Percentiles rank a stretch among this genome's conserved stretches.
Conservation (phyloP, 2,888 invertebrate species). For the Tridacna crocea region DNA sequence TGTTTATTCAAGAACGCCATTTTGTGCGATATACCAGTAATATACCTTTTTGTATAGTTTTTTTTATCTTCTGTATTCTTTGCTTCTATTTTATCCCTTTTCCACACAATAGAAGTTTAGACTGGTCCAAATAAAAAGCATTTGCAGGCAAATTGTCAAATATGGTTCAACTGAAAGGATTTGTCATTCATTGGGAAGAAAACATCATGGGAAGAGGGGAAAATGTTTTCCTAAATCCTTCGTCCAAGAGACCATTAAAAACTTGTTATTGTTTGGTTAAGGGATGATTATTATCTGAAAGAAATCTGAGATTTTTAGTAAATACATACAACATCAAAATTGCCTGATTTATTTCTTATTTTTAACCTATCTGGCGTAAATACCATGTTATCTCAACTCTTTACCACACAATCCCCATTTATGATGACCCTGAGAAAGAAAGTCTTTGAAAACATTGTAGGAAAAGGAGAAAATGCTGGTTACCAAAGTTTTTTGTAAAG, state of each 20-base stretch:
- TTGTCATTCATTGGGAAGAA: background rate
- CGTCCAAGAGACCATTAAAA: background rate
- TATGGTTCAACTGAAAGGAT: background rate
- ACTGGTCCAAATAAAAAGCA: too few species aligned
- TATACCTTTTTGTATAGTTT: background rate
- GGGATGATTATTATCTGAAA: constrained; percentile 1
- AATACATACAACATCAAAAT: constrained; percentile 19
- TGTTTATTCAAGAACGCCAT: too few species aligned
- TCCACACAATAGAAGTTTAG: too few species aligned
- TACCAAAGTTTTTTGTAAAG: too few species aligned
- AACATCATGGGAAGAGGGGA: background rate
- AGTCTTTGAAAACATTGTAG: too few species aligned
- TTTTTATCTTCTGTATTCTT: background rate
- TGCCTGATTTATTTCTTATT: background rate
- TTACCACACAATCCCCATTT: too few species aligned
- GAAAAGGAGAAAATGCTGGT: too few species aligned
- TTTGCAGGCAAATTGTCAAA: too few species aligned
- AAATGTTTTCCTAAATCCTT: background rate
- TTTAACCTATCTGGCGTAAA: too few species aligned
- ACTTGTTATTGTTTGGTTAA: background rate
- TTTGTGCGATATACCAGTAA: too few species aligned
- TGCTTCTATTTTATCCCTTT: background rate
- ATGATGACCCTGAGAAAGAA: too few species aligned
- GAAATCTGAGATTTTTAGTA: constrained; percentile 24
- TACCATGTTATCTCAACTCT: too few species aligned